phyloP scores from a whole-genome alignment of 2,113 vertebrate genomes.

The Xyrauchen texanus region DNA sequence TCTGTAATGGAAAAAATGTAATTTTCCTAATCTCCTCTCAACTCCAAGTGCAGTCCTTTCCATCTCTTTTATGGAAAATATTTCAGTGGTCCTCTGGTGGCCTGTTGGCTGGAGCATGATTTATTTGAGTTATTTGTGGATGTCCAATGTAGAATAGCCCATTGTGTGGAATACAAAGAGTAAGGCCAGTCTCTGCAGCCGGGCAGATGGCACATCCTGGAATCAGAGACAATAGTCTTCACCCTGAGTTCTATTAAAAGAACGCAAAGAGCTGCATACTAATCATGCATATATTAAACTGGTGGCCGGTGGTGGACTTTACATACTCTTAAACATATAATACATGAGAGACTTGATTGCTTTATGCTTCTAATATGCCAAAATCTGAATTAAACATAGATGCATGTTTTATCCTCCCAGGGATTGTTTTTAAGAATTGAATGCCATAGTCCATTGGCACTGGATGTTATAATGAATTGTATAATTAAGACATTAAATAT shows the following conservation, averaged over 20 bases:
- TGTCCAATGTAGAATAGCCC: constrained; percentile 51
- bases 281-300: constrained; percentile 64
- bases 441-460: neutral
- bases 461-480: neutral
- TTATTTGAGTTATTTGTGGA: constrained; percentile 57
- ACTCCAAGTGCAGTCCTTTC: constrained; percentile 25
- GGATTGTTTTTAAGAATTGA: neutral
- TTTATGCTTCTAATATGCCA: no score
- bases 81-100: constrained; percentile 32
- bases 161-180: constrained; percentile 58
- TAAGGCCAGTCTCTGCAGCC: constrained; percentile 54
- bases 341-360: neutral
- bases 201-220: constrained; percentile 60
- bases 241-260: constrained; percentile 54
- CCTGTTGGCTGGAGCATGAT: constrained; percentile 48
- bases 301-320: constrained; percentile 40
- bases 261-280: constrained; percentile 54
- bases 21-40: constrained; percentile 73
- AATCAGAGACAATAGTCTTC: constrained; percentile 59
- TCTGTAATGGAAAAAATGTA: constrained; percentile 18
- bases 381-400: neutral
- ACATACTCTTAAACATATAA: constrained; percentile 69
- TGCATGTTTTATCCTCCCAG: neutral
- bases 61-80: constrained; percentile 26
- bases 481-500: no score